Evolutionary conservation across 2,888 invertebrate genomes (phyloP).

Genomic region (Orthosia gracilis): DNA sequence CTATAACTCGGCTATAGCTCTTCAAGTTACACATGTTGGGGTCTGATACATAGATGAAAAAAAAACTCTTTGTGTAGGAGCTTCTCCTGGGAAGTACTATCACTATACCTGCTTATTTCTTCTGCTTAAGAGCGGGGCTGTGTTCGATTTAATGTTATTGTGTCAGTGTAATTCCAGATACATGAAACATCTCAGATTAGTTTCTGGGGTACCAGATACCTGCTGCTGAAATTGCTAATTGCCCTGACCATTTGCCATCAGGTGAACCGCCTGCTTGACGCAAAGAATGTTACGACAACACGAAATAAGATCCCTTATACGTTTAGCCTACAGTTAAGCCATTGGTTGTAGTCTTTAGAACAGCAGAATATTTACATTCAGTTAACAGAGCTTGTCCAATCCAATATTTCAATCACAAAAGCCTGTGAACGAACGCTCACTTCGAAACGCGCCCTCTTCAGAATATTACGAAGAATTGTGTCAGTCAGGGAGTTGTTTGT

Average conservation of each 20-base stretch:
- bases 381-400: slow-evolving; percentile 10
- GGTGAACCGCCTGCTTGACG: not conserved
- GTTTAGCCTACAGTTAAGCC: not conserved
- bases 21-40: not conserved
- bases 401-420: slow-evolving; percentile 40
- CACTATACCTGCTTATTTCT: not conserved
- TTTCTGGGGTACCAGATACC: not conserved
- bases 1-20: not conserved
- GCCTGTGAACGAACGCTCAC: slow-evolving; percentile 12
- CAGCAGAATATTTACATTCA: not conserved
- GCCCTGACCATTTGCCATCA: not conserved
- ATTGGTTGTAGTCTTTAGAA: not conserved
- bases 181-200: not conserved
- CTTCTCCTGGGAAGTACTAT: not conserved
- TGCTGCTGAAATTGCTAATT: not conserved
- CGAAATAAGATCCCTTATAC: not conserved
- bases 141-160: too few relatives aligned
- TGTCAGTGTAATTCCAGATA: not conserved
- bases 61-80: not conserved
- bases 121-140: not conserved
- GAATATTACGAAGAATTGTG: slow-evolving; percentile 21
- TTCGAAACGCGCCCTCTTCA: slow-evolving; percentile 5
- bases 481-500: slow-evolving; percentile 13
- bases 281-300: not conserved
- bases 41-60: not conserved